Evolutionary conservation across 2,888 invertebrate species (phyloP), one percentile per base, ranked within the genome.

Genomic region (Polylopha cassiicola): DNA sequence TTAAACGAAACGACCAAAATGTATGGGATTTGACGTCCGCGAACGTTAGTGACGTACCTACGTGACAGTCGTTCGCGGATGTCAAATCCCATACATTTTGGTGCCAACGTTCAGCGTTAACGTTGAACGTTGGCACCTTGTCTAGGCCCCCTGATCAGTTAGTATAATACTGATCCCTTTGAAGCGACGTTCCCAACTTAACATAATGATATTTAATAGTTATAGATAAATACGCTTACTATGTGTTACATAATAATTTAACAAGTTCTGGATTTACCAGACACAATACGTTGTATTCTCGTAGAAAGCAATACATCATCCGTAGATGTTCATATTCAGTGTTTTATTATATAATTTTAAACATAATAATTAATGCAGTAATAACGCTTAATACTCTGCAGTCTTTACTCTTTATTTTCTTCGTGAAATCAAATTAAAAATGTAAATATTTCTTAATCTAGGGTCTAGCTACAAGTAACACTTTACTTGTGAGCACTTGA

Each of bases 271-370:
- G 47, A 47, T 47, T 46, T 51, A 46, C 26, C 33, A 38, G 32
- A 3, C 8, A 23, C 4, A 16, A 43, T 55, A 55, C 69, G 66
- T 67, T 58, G 22, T 44, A 61, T 63, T 68, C 65, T 62, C 60
- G 22, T 39, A 44, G 30, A 42, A 60, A 68, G 69, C 71, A 69
- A 71, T 69, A 69, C 43, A 36, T 24, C 23, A 36, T 29, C 22
- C 45, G 43, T 66, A 61, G 55, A 39, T 61, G 57, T 63, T 54
- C 52, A 57, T 55, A 57, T 48, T 37, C 27, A 39, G 38, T 50
- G 37, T 37, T 50, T 41, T 47, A 43, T 43, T 53, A 47, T 53
- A 33, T 53, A 49, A 20, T 56, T 58, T 51, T 47, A 55, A 53
- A 52, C 50, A 43, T 55, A 51, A 55, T 49, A 51, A 58, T 41